Percentiles rank a stretch among this genome's conserved stretches.
Evolutionary conservation across 2,888 invertebrate genomes (phyloP).

Genomic region (Spisula solida): DNA sequence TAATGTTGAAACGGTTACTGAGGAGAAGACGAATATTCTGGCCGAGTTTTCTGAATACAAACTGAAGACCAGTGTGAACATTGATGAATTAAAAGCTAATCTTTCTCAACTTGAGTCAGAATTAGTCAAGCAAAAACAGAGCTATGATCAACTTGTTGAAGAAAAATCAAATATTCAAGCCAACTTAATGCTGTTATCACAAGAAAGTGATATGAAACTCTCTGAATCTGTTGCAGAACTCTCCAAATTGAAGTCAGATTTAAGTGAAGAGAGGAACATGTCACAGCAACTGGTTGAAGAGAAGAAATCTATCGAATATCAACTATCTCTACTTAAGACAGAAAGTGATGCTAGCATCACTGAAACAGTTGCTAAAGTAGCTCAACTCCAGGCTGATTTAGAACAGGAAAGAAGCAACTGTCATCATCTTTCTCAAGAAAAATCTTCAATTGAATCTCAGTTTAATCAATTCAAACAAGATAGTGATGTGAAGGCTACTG

Average conservation of each 20-base stretch:
- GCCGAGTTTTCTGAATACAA: slow-evolving; percentile 11
- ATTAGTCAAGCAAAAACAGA: not conserved
- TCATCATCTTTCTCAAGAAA: slow-evolving; percentile 52
- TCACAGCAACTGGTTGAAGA: slow-evolving; percentile 56
- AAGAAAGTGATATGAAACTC: not conserved
- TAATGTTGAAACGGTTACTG: not conserved
- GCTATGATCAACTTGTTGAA: slow-evolving; percentile 74
- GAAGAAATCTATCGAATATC: not conserved
- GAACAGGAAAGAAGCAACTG: slow-evolving; percentile 57
- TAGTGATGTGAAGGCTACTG: not conserved
- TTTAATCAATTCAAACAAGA: not conserved
- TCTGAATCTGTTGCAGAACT: not conserved
- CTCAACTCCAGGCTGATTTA: slow-evolving; percentile 38
- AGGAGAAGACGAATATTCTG: slow-evolving; percentile 2
- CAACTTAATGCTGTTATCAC: not conserved
- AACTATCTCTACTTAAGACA: not conserved
- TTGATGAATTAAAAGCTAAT: slow-evolving; percentile 47
- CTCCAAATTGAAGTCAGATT: slow-evolving; percentile 30
- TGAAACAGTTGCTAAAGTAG: not conserved
- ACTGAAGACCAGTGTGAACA: slow-evolving; percentile 9
- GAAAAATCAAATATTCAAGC: not conserved
- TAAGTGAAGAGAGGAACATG: slow-evolving; percentile 52
- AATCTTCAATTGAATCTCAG: not conserved
- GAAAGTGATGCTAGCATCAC: not conserved
- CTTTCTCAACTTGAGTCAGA: slow-evolving; percentile 29